Base-by-base conservation (phyloP, 2,113 vertebrate genomes). In the Pterocles gutturalis region DNA sequence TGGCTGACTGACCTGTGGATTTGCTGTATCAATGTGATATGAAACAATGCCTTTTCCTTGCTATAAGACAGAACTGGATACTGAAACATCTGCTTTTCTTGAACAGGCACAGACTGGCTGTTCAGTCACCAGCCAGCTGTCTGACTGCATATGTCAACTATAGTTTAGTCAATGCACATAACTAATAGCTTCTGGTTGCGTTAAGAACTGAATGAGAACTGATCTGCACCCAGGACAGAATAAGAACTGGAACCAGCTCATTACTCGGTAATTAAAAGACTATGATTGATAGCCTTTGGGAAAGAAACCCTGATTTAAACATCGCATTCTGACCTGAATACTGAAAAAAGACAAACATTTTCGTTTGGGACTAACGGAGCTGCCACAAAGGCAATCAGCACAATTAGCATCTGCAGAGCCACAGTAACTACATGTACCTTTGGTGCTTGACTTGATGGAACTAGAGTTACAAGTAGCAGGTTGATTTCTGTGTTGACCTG, bases 381-480 rank as follows among this genome's bases (percentile, higher is more conserved):
- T 71, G 51, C 33, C 3, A 1, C 41, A 76, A 66, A 66, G 33
- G 14, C 51, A 25, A 14, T n/a, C 41, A 26, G 66, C 28, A 36
- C 21, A 22, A 11, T 28, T 49, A 57, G 29, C 28, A 33, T 36
- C 51, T 71, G 18, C 61, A 83, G 66, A 86, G 71, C 11, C 49
- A 10, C 70, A 17, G 21, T 25, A 76, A 28, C 11, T 36, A 25
- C 41, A 29, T 0, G 0, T 48, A 25, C 28, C 54, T 54, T 79
- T 64, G 34, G 19, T 49, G 62, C 72, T 26, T 53, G 55, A 65
- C 20, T 33, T 79, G 67, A 29, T 75, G 72, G 49, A 83, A 83
- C 13, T 26, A 31, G 16, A 22, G 36, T 29, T 75, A 19, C 16
- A 41, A 75, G 45, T 6, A 55, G 38, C 33, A 79, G 41, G 11